Percentiles rank a stretch among this genome's conserved stretches.
These are phyloP conservation scores for Melieria picta DNA, from an alignment of 2,888 invertebrate species.

Conservation along the genomic window DNA sequence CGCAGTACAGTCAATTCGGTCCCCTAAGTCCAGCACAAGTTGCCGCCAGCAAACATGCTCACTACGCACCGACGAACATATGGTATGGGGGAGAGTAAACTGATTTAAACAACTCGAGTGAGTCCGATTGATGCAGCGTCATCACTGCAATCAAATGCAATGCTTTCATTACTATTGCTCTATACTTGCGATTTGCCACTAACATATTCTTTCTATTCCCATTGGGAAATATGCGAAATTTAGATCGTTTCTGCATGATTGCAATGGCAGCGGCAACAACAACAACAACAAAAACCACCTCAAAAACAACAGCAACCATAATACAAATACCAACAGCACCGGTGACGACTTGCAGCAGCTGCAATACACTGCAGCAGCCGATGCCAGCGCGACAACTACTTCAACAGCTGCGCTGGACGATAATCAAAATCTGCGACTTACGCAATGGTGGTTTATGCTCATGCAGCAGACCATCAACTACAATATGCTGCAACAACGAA, in stretches of 20 bases:
- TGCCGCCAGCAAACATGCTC: slow-evolving; percentile 66
- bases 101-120: slow-evolving; percentile 61
- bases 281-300: slow-evolving; percentile 28
- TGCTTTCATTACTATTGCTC: background rate
- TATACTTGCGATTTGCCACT: background rate
- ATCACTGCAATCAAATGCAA: background rate
- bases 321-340: slow-evolving; percentile 12
- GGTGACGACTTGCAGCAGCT: slow-evolving; percentile 31
- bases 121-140: slow-evolving; percentile 45
- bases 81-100: slow-evolving; percentile 67
- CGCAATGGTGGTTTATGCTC: slow-evolving; percentile 63
- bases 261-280: slow-evolving; percentile 42
- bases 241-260: slow-evolving; percentile 60
- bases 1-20: slow-evolving; percentile 71
- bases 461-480: slow-evolving; percentile 58
- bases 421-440: slow-evolving; percentile 53
- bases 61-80: slow-evolving; percentile 66
- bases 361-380: slow-evolving; percentile 27
- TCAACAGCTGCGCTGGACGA: slow-evolving; percentile 35
- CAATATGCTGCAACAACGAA: slow-evolving; percentile 21
- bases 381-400: slow-evolving; percentile 22
- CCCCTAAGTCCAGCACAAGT: slow-evolving; percentile 67
- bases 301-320: slow-evolving; percentile 28
- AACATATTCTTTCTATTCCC: slow-evolving; percentile 1
- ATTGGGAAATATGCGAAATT: slow-evolving; percentile 5